Evolutionary conservation across 2,888 invertebrate species (phyloP).

Genomic region (Galerucella calmariensis): DNA sequence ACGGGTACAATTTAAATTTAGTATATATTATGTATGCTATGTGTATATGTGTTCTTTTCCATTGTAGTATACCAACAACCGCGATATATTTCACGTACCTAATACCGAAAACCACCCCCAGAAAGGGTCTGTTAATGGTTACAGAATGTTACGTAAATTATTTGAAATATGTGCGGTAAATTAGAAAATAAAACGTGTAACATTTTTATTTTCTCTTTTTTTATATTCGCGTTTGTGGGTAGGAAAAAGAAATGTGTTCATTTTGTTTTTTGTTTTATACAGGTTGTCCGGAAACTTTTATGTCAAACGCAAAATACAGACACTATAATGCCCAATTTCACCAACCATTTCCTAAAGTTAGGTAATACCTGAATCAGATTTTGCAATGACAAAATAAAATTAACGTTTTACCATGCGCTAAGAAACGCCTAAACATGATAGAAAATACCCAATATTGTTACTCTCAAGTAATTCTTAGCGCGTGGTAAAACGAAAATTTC

Average conservation of each 20-base stretch:
- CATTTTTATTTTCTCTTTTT: not conserved
- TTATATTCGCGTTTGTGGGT: not conserved
- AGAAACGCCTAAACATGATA: too few relatives aligned
- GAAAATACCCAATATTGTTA: too few relatives aligned
- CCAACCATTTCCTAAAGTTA: too few relatives aligned
- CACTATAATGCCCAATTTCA: too few relatives aligned
- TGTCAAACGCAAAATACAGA: too few relatives aligned
- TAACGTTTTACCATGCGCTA: too few relatives aligned
- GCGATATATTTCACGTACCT: conserved; percentile 13
- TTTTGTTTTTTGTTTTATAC: too few relatives aligned
- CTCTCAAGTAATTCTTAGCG: too few relatives aligned
- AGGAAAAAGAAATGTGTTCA: not conserved
- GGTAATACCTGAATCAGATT: too few relatives aligned
- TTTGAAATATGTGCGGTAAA: conserved; percentile 24
- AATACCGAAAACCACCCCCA: conserved; percentile 12
- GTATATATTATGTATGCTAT: not conserved
- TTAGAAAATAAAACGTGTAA: conserved; percentile 4
- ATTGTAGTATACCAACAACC: conserved; percentile 3
- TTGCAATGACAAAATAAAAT: too few relatives aligned
- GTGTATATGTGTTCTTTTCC: conserved; percentile 11
- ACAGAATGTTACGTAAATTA: conserved; percentile 26
- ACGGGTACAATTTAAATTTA: conserved; percentile 27
- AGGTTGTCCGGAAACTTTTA: too few relatives aligned
- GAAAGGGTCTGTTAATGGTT: conserved; percentile 26
- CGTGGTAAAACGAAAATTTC: too few relatives aligned